A percentile compares a stretch with the other conserved stretches of the same genome.
Evolutionary conservation across 2,888 invertebrate genomes (phyloP).

Genomic region (Aproaerema taeniolella): DNA sequence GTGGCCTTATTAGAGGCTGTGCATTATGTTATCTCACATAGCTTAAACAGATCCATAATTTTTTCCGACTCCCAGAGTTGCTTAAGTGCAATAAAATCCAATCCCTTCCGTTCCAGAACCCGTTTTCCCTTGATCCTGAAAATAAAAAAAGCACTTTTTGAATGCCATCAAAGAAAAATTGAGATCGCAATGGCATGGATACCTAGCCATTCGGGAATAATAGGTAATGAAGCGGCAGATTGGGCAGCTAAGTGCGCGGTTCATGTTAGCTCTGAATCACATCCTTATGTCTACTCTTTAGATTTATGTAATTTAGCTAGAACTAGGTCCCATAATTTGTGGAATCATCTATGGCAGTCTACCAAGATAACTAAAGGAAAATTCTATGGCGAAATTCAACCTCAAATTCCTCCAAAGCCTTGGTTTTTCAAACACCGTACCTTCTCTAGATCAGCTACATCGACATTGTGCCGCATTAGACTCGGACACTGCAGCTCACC

Average conservation of each 20-base stretch:
- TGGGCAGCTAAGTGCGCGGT: neutral
- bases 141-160: neutral
- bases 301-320: neutral
- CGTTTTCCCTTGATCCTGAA: neutral
- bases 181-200: neutral
- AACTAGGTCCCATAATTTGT: neutral
- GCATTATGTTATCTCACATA: neutral
- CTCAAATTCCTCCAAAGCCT: neutral
- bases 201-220: neutral
- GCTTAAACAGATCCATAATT: slow-evolving; percentile 1
- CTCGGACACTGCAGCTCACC: too few relatives aligned
- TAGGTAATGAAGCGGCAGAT: neutral
- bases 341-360: neutral
- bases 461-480: too few relatives aligned
- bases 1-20: slow-evolving; percentile 4
- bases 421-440: too few relatives aligned
- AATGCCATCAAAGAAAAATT: neutral
- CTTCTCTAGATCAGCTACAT: too few relatives aligned
- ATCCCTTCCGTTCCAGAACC: slow-evolving; percentile 1
- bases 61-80: slow-evolving; percentile 5
- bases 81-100: neutral
- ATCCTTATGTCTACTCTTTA: neutral
- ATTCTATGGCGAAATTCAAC: neutral
- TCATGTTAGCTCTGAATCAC: neutral
- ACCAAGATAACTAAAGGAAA: neutral